phyloP scores from a whole-genome alignment of 2,888 invertebrate genomes.

The Toxonevra muliebris region DNA sequence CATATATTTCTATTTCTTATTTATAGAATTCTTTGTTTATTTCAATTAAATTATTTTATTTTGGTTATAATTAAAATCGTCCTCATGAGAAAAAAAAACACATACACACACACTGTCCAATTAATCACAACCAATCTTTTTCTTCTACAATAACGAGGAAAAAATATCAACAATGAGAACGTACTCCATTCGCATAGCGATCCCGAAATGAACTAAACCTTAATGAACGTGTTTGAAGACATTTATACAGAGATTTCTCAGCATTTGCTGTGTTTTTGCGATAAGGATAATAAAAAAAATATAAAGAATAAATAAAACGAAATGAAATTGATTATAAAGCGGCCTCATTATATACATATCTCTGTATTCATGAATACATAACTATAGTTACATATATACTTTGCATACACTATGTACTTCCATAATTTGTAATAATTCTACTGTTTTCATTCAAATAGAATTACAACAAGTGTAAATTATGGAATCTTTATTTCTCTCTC shows the following conservation, averaged over 20 bases:
- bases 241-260: slow-evolving; percentile 44
- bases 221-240: slow-evolving; percentile 43
- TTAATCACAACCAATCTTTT: too few relatives aligned
- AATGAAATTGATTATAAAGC: slow-evolving; percentile 1
- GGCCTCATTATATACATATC: slow-evolving; percentile 10
- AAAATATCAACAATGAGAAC: slow-evolving; percentile 7
- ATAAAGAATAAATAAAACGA: neutral
- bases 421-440: too few relatives aligned
- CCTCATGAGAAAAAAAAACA: too few relatives aligned
- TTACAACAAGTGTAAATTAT: too few relatives aligned
- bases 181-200: slow-evolving; percentile 38
- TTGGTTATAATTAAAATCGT: too few relatives aligned
- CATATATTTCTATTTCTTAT: too few relatives aligned
- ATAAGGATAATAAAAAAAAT: slow-evolving; percentile 47
- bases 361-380: neutral
- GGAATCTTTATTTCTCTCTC: too few relatives aligned
- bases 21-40: too few relatives aligned
- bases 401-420: neutral
- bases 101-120: too few relatives aligned
- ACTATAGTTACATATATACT: neutral
- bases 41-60: too few relatives aligned
- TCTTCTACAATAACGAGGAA: too few relatives aligned
- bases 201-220: slow-evolving; percentile 50
- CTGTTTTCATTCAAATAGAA: too few relatives aligned
- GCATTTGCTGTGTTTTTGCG: slow-evolving; percentile 32